phyloP scores from a whole-genome alignment of 2,888 invertebrate genomes.

The Ernsta delagoae region DNA sequence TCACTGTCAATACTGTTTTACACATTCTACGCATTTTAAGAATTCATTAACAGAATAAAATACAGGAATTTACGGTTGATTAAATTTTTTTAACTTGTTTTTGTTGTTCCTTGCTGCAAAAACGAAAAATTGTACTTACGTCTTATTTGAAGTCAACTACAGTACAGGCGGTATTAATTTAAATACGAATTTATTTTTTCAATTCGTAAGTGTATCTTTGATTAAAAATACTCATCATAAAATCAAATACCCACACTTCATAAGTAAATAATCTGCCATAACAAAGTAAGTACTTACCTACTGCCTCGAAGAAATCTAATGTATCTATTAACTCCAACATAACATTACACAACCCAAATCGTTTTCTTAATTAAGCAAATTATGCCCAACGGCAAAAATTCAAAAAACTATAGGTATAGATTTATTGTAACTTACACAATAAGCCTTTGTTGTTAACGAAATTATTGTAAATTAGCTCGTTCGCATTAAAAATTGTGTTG shows the following conservation, averaged over 20 bases:
- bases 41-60: not conserved
- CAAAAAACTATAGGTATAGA: not conserved
- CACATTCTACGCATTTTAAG: constrained; percentile 5
- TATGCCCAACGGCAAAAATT: not conserved
- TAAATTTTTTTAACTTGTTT: not conserved
- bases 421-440: not conserved
- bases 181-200: not conserved
- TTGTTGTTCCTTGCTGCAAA: not conserved
- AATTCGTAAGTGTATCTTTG: not conserved
- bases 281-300: too few relatives aligned
- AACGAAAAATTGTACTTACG: not conserved
- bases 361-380: not conserved
- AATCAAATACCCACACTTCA: too few relatives aligned
- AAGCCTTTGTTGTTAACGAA: not conserved
- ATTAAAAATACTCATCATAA: too few relatives aligned
- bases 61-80: constrained; percentile 3
- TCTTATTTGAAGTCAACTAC: not conserved
- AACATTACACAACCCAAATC: too few relatives aligned
- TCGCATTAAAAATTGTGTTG: constrained; percentile 23
- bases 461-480: constrained; percentile 1
- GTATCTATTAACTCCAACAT: too few relatives aligned
- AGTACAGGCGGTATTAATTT: not conserved
- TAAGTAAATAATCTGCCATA: too few relatives aligned
- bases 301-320: too few relatives aligned
- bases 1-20: constrained; percentile 1